Evolutionary conservation across 2,113 vertebrate genomes (phyloP).

Genomic region (Melanerpes formicivorus): DNA sequence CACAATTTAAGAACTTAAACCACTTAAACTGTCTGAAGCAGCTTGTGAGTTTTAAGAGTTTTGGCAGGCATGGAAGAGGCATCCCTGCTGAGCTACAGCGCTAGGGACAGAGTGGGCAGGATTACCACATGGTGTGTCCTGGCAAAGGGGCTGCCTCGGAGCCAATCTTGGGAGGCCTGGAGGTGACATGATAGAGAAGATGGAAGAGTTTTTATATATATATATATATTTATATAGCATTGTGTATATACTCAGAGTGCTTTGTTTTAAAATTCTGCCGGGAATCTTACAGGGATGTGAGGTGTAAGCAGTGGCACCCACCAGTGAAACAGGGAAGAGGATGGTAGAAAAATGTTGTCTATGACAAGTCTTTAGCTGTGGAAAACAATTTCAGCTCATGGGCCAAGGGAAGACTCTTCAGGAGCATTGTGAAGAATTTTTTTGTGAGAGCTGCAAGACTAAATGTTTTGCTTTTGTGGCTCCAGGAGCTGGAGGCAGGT

Average conservation of each 20-base stretch:
- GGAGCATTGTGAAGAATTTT: background rate
- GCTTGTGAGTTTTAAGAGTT: background rate
- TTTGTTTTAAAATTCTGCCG: background rate
- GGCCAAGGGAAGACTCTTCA: background rate
- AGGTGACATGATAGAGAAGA: background rate
- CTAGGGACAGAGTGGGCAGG: background rate
- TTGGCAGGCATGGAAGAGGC: background rate
- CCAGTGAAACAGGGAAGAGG: background rate
- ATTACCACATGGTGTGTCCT: fast-evolving
- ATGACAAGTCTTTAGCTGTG: background rate
- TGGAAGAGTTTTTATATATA: background rate
- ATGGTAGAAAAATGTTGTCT: background rate
- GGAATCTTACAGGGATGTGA: background rate
- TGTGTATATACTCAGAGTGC: no score
- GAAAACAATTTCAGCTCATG: background rate
- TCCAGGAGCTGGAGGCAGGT: background rate
- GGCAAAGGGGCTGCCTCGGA: background rate
- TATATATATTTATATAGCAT: fast-evolving
- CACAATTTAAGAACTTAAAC: conserved; percentile 61
- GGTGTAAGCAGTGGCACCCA: background rate
- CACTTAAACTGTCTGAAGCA: conserved; percentile 42
- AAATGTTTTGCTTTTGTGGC: background rate
- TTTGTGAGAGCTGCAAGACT: background rate
- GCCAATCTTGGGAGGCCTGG: background rate
- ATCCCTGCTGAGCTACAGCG: background rate